Base-by-base conservation (phyloP, 1,140 invertebrate species). In the Rhagoletis pomonella region DNA sequence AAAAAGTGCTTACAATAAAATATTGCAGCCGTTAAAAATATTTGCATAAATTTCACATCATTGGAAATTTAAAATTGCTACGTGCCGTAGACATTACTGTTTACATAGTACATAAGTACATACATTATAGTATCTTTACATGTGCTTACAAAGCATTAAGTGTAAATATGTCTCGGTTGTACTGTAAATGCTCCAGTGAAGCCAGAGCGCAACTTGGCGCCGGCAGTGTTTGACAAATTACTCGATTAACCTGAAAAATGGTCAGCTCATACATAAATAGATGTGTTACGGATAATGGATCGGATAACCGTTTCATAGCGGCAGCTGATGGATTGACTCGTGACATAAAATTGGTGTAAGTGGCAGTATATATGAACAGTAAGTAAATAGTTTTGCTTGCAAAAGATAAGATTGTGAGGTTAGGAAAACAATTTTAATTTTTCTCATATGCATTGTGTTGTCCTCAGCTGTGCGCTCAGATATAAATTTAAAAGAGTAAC, bases 31-130 rank as follows among this genome's bases (percentile, higher is more conserved):
- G 67, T 73, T 73, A 73, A 73, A 73, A 73, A 73, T 73, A 73
- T 73, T 73, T 73, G 42, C 67, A 73, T 73, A 73, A 73, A 73
- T 73, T 73, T 73, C 44, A 73, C 67, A 73, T 73, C 42, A 73
- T 17, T 73, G 67, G 67, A 73, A 73, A 73, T 73, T 73, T 73
- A 17, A 73, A 73, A 47, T 73, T 47, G 39, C 67, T 73, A 44
- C 67, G 42, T 73, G 42, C 17, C 2, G 4, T 1, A 7, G 14
- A 17, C 12, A 42, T 47, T 7, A 4, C 4, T 17, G n/a, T 47
- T 4, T 17, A 10, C 3, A 73, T 44, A n/a, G 3, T 17, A 9
- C 14, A n/a, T 47, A n/a, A 0, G 42, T 47, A 17, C 29, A 29
- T 69, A 44, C 29, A 10, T 69, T 3, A 29, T 4, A 19, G 9